phyloP scores from a whole-genome alignment of 2,888 invertebrate species.

The Acanthoscelides obtectus region DNA sequence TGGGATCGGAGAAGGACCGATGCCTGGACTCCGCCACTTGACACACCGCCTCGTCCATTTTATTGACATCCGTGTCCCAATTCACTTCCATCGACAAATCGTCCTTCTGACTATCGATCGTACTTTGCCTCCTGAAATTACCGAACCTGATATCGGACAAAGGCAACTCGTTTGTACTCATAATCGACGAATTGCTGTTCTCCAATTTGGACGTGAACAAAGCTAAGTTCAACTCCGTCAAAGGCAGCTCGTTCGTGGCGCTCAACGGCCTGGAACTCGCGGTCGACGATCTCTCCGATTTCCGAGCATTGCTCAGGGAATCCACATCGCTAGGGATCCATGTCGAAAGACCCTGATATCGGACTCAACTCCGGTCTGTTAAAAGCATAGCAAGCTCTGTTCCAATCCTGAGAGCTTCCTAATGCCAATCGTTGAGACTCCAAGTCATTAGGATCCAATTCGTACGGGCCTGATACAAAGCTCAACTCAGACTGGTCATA shows the following conservation, averaged over 20 bases:
- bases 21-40: conserved; percentile 21
- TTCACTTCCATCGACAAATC: conserved; percentile 37
- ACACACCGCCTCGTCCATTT: conserved; percentile 18
- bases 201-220: conserved; percentile 39
- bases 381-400: conserved; percentile 7
- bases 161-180: conserved; percentile 41
- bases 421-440: background rate
- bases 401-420: background rate
- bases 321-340: conserved; percentile 30
- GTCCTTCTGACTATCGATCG: conserved; percentile 32
- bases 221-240: conserved; percentile 51
- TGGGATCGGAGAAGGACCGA: conserved; percentile 46
- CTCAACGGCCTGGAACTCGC: background rate
- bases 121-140: conserved; percentile 28
- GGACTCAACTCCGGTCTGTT: conserved; percentile 35
- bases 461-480: background rate
- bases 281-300: conserved; percentile 6
- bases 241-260: conserved; percentile 63
- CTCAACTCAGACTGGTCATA: background rate
- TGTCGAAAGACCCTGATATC: conserved; percentile 42
- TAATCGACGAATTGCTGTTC: conserved; percentile 15
- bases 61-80: conserved; percentile 36
- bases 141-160: conserved; percentile 38
- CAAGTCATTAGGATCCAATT: background rate
- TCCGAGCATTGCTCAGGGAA: conserved; percentile 16